phyloP scores from a whole-genome alignment of 2,113 vertebrate genomes.

The Ptychochromis oligacanthus region DNA sequence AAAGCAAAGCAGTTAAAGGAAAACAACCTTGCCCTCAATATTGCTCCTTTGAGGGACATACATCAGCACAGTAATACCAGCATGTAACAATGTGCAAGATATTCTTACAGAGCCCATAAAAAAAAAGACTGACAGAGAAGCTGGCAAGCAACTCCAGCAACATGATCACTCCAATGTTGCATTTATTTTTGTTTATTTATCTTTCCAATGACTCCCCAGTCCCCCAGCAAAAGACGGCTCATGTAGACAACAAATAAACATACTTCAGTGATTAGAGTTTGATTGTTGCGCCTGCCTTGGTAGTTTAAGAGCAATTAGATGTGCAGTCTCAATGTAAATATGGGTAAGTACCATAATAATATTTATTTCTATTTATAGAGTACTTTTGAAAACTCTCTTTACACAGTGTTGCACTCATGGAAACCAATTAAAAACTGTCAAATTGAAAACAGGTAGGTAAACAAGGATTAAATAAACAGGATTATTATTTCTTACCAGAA shows the following conservation, averaged over 20 bases:
- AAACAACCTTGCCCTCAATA: not conserved
- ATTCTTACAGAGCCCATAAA: conserved; percentile 4
- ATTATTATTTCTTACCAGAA: not conserved
- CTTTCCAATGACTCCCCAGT: not conserved
- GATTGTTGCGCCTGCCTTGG: not conserved
- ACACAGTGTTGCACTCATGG: not conserved
- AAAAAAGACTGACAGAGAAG: not conserved
- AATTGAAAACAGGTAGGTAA: not conserved
- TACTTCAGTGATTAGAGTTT: not conserved
- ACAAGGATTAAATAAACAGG: not conserved
- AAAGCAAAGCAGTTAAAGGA: conserved; percentile 12
- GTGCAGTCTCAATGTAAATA: not conserved
- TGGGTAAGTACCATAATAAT: not conserved
- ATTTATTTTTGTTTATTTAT: not conserved
- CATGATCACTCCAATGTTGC: not conserved
- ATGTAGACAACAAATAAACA: not conserved
- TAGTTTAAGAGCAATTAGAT: not conserved
- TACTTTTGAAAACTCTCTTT: too few species aligned
- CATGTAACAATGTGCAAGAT: conserved; percentile 8
- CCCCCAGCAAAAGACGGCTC: not conserved
- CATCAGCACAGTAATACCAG: not conserved
- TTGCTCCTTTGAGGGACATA: conserved; percentile 8
- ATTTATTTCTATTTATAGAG: too few species aligned
- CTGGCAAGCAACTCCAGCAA: not conserved
- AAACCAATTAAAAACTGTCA: not conserved